Evolutionary conservation across 2,888 invertebrate species (phyloP).

Genomic region (Drosophila kambysellisi): DNA sequence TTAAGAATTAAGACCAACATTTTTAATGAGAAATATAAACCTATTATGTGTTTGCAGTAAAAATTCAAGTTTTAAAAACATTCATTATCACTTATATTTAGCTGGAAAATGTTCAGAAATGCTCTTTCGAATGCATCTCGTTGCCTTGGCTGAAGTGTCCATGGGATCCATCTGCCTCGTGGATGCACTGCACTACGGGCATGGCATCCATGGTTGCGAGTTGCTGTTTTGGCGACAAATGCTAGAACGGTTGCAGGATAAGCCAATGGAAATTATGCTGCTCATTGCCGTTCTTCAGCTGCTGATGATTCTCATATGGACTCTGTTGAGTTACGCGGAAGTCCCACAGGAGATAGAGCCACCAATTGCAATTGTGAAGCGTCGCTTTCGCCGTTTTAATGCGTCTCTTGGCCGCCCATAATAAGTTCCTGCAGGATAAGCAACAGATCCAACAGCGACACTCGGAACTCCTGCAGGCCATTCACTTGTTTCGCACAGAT

Average conservation of each 20-base stretch:
- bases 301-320: slow-evolving; percentile 33
- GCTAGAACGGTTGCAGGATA: slow-evolving; percentile 21
- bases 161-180: slow-evolving; percentile 15
- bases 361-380: slow-evolving; percentile 63
- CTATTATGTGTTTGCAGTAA: slow-evolving; percentile 19
- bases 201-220: slow-evolving; percentile 17
- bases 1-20: background rate
- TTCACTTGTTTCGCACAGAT: slow-evolving; percentile 80
- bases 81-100: background rate
- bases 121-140: slow-evolving; percentile 15
- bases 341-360: background rate
- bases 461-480: slow-evolving; percentile 62
- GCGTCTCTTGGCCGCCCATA: slow-evolving; percentile 77
- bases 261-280: slow-evolving; percentile 47
- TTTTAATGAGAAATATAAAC: background rate
- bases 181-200: slow-evolving; percentile 44
- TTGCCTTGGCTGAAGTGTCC: slow-evolving; percentile 13
- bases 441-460: slow-evolving; percentile 21
- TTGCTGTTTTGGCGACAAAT: slow-evolving; percentile 51
- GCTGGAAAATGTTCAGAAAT: slow-evolving; percentile 30
- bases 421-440: slow-evolving; percentile 42
- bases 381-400: slow-evolving; percentile 81
- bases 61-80: slow-evolving; percentile 29
- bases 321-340: slow-evolving; percentile 34
- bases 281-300: slow-evolving; percentile 40